Conservation (phyloP, 2,797 vertebrate species). For the Alca torda region DNA sequence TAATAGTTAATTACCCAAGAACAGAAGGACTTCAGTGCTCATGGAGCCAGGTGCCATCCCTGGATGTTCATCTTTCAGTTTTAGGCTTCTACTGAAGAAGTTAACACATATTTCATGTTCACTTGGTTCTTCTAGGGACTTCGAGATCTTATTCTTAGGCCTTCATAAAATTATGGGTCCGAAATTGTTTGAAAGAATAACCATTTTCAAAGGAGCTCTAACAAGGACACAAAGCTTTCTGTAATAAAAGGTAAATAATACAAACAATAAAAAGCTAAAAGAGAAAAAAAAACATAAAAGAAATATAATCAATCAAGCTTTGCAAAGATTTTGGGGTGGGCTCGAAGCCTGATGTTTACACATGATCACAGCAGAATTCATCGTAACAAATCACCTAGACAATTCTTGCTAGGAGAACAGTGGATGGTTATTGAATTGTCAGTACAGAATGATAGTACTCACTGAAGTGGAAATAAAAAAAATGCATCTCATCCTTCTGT, state of each 20-base stretch:
- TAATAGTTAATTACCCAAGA: background rate
- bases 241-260: background rate
- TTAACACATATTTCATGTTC: background rate
- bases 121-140: background rate
- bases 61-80: background rate
- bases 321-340: background rate
- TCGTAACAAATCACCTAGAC: background rate
- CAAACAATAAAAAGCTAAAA: background rate
- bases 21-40: background rate
- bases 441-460: background rate
- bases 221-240: background rate
- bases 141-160: background rate
- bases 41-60: background rate
- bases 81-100: background rate
- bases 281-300: background rate
- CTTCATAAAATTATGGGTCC: background rate
- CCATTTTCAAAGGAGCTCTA: background rate
- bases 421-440: background rate
- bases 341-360: background rate
- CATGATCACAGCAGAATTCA: background rate
- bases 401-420: background rate
- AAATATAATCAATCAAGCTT: background rate
- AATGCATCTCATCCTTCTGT: background rate
- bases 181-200: background rate
- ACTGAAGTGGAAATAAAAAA: background rate